phyloP scores from a whole-genome alignment of 2,113 vertebrate genomes.

The Entelurus aequoreus region DNA sequence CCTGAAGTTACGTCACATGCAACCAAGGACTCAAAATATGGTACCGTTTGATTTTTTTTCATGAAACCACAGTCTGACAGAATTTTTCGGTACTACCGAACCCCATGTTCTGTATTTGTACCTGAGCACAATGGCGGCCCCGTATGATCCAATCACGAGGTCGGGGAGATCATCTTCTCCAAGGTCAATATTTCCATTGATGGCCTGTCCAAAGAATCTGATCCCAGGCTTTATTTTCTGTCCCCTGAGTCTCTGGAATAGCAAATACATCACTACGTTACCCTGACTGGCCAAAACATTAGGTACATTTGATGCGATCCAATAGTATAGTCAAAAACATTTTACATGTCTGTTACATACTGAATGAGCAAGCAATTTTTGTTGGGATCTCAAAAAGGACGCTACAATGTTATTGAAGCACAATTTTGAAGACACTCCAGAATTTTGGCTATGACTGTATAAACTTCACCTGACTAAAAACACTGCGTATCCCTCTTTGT shows the following conservation, averaged over 20 bases:
- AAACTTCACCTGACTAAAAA: conserved; percentile 68
- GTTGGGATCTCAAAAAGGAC: too few species aligned
- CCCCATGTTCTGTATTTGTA: conserved; percentile 32
- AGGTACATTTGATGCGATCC: not conserved
- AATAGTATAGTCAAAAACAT: too few species aligned
- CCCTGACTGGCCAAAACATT: not conserved
- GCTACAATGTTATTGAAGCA: too few species aligned
- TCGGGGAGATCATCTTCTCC: conserved; percentile 72
- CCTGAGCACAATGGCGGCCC: conserved; percentile 72
- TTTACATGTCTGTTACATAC: too few species aligned
- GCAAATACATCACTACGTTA: not conserved
- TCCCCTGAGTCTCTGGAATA: conserved; percentile 69
- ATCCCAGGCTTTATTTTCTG: conserved; percentile 29
- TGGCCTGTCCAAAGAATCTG: conserved; percentile 76
- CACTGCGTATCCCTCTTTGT: conserved; percentile 33
- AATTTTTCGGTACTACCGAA: too few species aligned
- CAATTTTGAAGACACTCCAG: too few species aligned
- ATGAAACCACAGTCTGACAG: too few species aligned
- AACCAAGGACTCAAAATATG: too few species aligned
- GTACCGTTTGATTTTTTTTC: too few species aligned
- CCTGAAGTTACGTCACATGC: too few species aligned
- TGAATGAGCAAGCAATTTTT: too few species aligned
- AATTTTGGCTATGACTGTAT: too few species aligned
- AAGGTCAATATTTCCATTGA: conserved; percentile 74
- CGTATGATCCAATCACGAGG: conserved; percentile 74